Conservation (phyloP, 64 coral and sea anemone species). For the Pachyseris speciosa region DNA sequence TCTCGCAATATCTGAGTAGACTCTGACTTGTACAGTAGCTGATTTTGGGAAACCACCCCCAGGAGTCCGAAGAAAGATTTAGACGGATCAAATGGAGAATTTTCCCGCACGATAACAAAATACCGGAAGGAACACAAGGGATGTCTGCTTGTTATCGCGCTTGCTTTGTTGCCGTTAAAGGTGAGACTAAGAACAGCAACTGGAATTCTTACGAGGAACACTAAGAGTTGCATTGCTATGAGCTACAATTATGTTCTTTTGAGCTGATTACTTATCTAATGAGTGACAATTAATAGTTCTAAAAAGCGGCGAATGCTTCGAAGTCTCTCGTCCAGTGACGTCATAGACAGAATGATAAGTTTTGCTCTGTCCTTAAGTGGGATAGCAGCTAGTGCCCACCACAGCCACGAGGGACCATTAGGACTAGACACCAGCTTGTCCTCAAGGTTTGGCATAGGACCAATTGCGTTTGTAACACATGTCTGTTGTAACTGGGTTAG, state of each 20-base stretch:
- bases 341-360: conserved; percentile 89
- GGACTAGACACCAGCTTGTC: background rate
- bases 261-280: background rate
- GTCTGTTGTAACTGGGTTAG: conserved; percentile 68
- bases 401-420: conserved; percentile 78
- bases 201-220: background rate
- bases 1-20: too few relatives aligned
- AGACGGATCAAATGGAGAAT: too few relatives aligned
- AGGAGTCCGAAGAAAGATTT: too few relatives aligned
- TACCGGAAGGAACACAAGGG: too few relatives aligned
- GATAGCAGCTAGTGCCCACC: conserved; percentile 90
- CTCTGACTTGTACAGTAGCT: too few relatives aligned
- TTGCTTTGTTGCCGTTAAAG: too few relatives aligned
- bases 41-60: too few relatives aligned
- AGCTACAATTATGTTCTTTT: background rate
- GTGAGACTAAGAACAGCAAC: too few relatives aligned
- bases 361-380: conserved; percentile 89
- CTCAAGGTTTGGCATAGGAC: conserved; percentile 49
- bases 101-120: too few relatives aligned
- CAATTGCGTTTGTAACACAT: conserved; percentile 85
- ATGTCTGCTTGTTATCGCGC: too few relatives aligned
- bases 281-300: conserved; percentile 69
- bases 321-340: conserved; percentile 79
- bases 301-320: conserved; percentile 82
- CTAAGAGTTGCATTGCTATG: background rate